Evolutionary conservation across 1,140 invertebrate genomes (phyloP).

Genomic region (Sarcophaga bullata): DNA sequence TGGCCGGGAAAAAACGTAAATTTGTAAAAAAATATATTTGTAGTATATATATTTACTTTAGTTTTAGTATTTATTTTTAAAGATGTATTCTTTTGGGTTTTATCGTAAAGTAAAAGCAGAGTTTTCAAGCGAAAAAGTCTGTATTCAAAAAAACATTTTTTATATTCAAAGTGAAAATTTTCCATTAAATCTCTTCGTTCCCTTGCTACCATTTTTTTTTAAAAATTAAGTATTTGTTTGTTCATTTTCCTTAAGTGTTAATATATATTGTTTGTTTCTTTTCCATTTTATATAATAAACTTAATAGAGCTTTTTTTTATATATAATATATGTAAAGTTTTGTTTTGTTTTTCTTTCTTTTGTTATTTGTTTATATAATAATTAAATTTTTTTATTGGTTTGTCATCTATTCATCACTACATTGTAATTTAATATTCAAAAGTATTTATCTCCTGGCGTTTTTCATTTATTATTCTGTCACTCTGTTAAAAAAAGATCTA

Average conservation of each 20-base stretch:
- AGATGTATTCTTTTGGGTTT: neutral
- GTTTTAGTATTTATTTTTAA: neutral
- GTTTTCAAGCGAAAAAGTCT: constrained; percentile 15
- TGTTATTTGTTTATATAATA: constrained; percentile 24
- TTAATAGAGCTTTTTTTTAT: constrained; percentile 36
- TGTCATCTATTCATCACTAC: constrained; percentile 21
- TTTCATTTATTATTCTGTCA: constrained; percentile 2
- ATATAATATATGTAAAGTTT: neutral
- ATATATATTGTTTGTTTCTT: constrained; percentile 34
- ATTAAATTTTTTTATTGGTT: constrained; percentile 32
- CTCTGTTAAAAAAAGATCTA: constrained; percentile 12
- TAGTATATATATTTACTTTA: neutral
- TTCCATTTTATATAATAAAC: constrained; percentile 31
- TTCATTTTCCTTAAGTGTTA: neutral
- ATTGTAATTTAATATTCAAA: constrained; percentile 24
- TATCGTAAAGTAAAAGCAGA: constrained; percentile 2
- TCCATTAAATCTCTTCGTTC: neutral
- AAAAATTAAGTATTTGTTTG: neutral
- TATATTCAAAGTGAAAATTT: neutral
- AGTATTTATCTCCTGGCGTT: constrained; percentile 9
- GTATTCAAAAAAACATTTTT: constrained; percentile 13
- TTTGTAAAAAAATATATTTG: neutral
- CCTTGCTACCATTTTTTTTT: neutral
- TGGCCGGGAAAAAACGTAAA: neutral
- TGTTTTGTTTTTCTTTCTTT: constrained; percentile 27